Evolutionary conservation across 2,113 vertebrate genomes (phyloP).

Genomic region (Phalacrocorax aristotelis): DNA sequence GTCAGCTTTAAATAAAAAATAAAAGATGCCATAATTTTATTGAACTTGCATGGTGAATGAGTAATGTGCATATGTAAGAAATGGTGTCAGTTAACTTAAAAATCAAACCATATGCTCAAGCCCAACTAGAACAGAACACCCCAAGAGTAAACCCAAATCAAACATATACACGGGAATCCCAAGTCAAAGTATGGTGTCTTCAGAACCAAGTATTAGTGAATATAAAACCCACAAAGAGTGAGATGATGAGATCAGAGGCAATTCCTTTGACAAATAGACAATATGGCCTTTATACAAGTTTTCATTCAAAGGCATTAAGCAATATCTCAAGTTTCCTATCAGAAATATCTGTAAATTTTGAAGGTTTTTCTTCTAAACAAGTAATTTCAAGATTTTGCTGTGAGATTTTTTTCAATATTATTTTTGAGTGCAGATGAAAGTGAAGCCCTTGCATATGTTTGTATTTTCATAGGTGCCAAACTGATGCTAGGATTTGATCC

Average conservation of each 20-base stretch:
- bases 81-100: slow-evolving; percentile 52
- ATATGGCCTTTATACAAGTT: background rate
- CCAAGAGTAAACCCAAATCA: slow-evolving; percentile 39
- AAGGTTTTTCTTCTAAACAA: background rate
- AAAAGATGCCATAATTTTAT: slow-evolving; percentile 56
- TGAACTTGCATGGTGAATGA: slow-evolving; percentile 52
- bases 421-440: background rate
- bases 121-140: slow-evolving; percentile 26
- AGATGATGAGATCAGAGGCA: background rate
- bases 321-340: background rate
- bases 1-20: slow-evolving; percentile 66
- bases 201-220: background rate
- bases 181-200: background rate
- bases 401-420: background rate
- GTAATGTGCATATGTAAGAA: slow-evolving; percentile 57
- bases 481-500: slow-evolving; percentile 55
- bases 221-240: background rate
- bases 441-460: slow-evolving; percentile 27
- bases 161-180: background rate
- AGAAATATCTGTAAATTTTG: background rate
- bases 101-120: slow-evolving; percentile 58
- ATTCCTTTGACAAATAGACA: background rate
- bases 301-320: background rate
- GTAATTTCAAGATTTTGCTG: background rate
- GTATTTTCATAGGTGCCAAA: slow-evolving; percentile 56